Evolutionary conservation across 2,888 invertebrate species (phyloP), one percentile per base, ranked within the genome.

Genomic region (Heliconius sara): DNA sequence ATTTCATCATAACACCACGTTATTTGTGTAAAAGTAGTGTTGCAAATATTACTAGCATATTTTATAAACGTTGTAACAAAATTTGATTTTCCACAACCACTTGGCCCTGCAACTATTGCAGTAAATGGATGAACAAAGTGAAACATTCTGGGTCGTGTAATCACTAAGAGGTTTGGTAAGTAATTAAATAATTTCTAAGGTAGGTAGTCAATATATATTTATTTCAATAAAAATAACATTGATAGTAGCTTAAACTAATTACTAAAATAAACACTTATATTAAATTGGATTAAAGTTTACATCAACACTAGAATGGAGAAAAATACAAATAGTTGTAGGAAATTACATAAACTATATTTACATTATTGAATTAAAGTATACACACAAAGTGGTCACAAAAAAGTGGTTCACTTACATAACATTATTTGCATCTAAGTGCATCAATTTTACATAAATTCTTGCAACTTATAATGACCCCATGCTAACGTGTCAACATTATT

Each of bases 101-200:
- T 43, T n/a, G 68, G 39, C 13, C 68, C 68, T 68, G 68, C 68
- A 43, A n/a, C 85, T 72, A 85, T 85, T 1, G 84, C 78, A 63
- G 85, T 84, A 65, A 83, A 83, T n/a, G 83, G 82, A 70, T 83
- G 84, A 57, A 71, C 30, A 80, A 83, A 83, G 47, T 79, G 79
- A 76, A 77, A 77, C 84, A 83, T 83, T 39, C 43, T 76, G 16
- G 43, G 39, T 22, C 63, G 70, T 70, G 60, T 75, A 57, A 57
- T 39, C 30, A 34, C 27, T 25, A 63, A 71, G n/a, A 19, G 34
- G 43, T 71, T 30, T 30, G 30, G 30, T 30, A 30, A 76, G 39
- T 63, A 72, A 52, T 76, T 30, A 30, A 30, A 30, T 30, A 30
- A 30, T 30, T 30, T 30, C 30, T 30, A 30, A 3, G 30, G 30